phyloP scores from a whole-genome alignment of 2,113 vertebrate species.

The Myocastor coypus region DNA sequence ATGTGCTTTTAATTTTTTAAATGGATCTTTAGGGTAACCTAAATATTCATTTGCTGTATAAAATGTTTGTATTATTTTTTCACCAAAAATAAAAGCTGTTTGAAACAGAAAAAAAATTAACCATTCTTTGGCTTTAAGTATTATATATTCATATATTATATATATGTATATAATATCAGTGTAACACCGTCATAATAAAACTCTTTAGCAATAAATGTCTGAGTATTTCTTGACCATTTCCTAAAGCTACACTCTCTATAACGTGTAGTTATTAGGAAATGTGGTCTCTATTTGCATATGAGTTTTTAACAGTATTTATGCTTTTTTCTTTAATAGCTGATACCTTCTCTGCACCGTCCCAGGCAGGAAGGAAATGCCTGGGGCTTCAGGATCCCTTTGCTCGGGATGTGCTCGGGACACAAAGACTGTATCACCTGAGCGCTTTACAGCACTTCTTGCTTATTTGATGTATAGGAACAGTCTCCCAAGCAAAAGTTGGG shows the following conservation, averaged over 20 bases:
- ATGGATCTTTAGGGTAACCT: conserved; percentile 1
- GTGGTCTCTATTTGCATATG: background rate
- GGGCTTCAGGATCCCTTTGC: background rate
- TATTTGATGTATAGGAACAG: background rate
- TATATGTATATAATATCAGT: conserved; percentile 33
- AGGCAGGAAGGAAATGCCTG: background rate
- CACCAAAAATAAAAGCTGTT: conserved; percentile 71
- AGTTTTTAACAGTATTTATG: conserved; percentile 19
- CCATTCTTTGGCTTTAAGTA: conserved; percentile 45
- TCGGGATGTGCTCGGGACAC: background rate
- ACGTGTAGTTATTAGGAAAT: conserved; percentile 23
- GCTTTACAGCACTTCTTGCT: background rate
- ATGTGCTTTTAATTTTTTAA: background rate
- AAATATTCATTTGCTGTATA: conserved; percentile 33
- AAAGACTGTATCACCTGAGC: background rate
- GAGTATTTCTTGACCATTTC: conserved; percentile 71
- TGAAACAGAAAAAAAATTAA: conserved; percentile 29
- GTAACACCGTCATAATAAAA: conserved; percentile 70
- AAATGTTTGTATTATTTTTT: conserved; percentile 64
- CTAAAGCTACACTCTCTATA: conserved; percentile 53
- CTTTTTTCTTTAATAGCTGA: background rate
- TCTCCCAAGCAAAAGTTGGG: background rate
- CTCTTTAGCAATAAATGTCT: conserved; percentile 53
- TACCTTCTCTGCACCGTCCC: background rate
- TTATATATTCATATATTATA: conserved; percentile 19